Evolutionary conservation across 92 coral and sea anemone species (phyloP).

Genomic region (Paragorgia papillata): DNA sequence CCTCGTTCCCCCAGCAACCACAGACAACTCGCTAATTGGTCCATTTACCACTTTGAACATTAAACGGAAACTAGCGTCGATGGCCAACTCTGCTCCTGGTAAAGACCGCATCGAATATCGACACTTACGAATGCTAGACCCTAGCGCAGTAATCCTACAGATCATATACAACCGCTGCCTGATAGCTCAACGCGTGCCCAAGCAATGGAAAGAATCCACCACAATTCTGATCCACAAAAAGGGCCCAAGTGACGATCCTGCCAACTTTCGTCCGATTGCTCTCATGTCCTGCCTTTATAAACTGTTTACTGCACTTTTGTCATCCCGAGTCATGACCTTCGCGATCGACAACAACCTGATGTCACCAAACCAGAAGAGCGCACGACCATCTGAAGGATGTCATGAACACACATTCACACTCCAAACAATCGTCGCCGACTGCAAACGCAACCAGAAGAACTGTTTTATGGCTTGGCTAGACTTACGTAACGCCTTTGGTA

Average conservation of each 20-base stretch:
- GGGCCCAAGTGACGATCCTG: conserved; percentile 4
- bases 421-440: conserved; percentile 20
- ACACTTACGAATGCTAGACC: conserved; percentile 11
- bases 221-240: conserved; percentile 39
- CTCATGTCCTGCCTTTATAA: too few species aligned
- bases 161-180: conserved; percentile 15
- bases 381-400: too few species aligned
- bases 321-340: neutral
- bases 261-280: too few species aligned
- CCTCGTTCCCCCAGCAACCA: neutral
- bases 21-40: neutral
- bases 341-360: neutral
- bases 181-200: conserved; percentile 3
- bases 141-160: conserved; percentile 5
- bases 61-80: neutral
- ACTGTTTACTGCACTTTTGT: neutral
- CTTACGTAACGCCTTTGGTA: conserved; percentile 29
- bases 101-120: neutral
- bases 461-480: conserved; percentile 30
- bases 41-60: neutral
- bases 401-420: conserved; percentile 18
- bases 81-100: conserved; percentile 25
- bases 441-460: conserved; percentile 24
- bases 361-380: conserved; percentile 14
- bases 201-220: conserved; percentile 26